Conservation (phyloP, 2,888 invertebrate genomes). For the Emmelina monodactyla region DNA sequence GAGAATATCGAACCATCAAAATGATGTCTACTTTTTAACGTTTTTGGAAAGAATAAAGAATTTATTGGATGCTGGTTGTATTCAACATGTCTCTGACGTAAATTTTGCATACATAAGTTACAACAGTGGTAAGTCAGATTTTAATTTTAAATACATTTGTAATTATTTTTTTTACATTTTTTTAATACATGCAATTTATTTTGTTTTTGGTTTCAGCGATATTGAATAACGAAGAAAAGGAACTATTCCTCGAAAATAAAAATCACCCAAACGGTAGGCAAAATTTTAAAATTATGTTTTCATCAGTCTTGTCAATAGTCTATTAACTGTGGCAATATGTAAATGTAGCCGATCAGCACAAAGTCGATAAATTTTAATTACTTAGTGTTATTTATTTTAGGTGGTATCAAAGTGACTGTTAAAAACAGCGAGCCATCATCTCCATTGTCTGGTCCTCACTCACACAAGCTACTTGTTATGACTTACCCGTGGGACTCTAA, state of each 20-base stretch:
- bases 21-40: conserved; percentile 68
- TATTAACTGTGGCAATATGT: too few relatives aligned
- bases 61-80: conserved; percentile 47
- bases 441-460: conserved; percentile 44
- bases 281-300: too few relatives aligned
- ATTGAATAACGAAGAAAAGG: conserved; percentile 29
- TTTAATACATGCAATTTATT: not conserved
- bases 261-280: conserved; percentile 44
- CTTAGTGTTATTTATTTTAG: conserved; percentile 22
- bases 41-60: conserved; percentile 68
- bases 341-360: too few relatives aligned
- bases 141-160: not conserved
- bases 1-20: conserved; percentile 68
- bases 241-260: conserved; percentile 39
- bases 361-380: too few relatives aligned
- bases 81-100: conserved; percentile 67
- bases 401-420: conserved; percentile 59
- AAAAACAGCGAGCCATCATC: conserved; percentile 65
- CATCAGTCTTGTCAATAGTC: too few relatives aligned
- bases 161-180: not conserved
- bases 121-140: conserved; percentile 23
- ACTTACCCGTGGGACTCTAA: conserved; percentile 80
- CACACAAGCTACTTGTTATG: conserved; percentile 64
- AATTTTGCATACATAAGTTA: conserved; percentile 71
- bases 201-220: conserved; percentile 26